phyloP scores from a whole-genome alignment of 2,888 invertebrate species.

The Drosophila demipolita region DNA sequence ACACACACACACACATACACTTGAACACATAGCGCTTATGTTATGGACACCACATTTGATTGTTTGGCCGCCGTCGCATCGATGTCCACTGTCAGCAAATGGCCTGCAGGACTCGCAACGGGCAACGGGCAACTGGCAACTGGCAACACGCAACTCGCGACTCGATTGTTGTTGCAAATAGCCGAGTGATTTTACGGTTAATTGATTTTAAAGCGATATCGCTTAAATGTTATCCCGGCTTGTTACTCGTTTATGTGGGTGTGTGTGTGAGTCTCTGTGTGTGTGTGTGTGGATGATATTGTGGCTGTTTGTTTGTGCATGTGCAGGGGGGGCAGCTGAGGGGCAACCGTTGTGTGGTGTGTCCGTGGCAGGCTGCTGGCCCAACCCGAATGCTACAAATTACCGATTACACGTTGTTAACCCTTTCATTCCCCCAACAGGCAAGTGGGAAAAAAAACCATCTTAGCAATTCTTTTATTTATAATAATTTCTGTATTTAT shows the following conservation, averaged over 20 bases:
- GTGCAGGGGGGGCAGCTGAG: background rate
- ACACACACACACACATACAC: constrained; percentile 3
- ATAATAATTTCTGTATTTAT: too few relatives aligned
- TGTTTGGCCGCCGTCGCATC: constrained; percentile 59
- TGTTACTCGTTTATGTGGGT: constrained; percentile 33
- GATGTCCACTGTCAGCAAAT: constrained; percentile 44
- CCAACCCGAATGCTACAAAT: constrained; percentile 4
- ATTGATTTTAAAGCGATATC: constrained; percentile 85
- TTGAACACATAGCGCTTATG: constrained; percentile 42
- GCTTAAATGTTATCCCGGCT: constrained; percentile 79
- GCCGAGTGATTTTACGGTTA: constrained; percentile 84
- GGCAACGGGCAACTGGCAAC: too few relatives aligned
- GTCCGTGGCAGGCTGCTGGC: constrained; percentile 11
- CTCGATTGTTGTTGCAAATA: constrained; percentile 74
- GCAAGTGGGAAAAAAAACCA: too few relatives aligned
- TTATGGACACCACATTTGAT: constrained; percentile 77
- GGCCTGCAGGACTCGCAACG: constrained; percentile 61
- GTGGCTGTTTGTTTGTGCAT: background rate
- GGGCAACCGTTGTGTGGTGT: background rate
- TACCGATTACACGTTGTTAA: background rate
- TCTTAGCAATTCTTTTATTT: too few relatives aligned
- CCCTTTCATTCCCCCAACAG: background rate
- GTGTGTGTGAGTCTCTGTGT: constrained; percentile 1
- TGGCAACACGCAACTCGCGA: too few relatives aligned
- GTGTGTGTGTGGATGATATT: background rate